Evolutionary conservation across 2,113 vertebrate species (phyloP).

Genomic region (Dunckerocampus dactyliophorus): DNA sequence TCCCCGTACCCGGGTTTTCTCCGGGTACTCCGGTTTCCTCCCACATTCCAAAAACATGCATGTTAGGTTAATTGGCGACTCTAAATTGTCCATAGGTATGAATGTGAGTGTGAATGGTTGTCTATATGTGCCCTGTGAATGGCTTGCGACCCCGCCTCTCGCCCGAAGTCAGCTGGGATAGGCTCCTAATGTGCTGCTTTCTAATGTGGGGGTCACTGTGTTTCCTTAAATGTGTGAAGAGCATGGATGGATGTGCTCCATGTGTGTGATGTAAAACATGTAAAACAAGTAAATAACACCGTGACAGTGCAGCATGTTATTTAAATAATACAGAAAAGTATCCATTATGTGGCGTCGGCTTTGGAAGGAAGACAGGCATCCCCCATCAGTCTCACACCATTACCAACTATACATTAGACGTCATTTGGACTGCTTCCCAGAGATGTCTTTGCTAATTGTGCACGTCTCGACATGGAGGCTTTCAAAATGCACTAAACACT

Average conservation of each 20-base stretch:
- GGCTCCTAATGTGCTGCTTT: too few species aligned
- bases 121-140: too few species aligned
- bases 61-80: too few species aligned
- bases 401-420: background rate
- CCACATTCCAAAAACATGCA: too few species aligned
- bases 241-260: background rate
- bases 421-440: constrained; percentile 15
- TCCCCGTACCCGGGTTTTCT: too few species aligned
- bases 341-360: background rate
- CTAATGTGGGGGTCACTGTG: too few species aligned
- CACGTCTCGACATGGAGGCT: constrained; percentile 10
- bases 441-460: constrained; percentile 29
- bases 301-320: background rate
- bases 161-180: too few species aligned
- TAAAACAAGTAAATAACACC: background rate
- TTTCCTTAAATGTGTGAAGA: background rate
- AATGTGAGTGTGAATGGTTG: too few species aligned
- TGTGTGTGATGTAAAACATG: background rate
- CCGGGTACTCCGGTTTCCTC: too few species aligned
- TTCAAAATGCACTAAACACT: constrained; percentile 34
- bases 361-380: background rate
- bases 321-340: background rate
- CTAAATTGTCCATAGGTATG: too few species aligned
- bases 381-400: constrained; percentile 7
- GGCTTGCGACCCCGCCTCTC: too few species aligned